A percentile compares a stretch with the other conserved stretches of the same genome.
Evolutionary conservation across 2,797 vertebrate genomes (phyloP).

Genomic region (Tiaroga cobitis): DNA sequence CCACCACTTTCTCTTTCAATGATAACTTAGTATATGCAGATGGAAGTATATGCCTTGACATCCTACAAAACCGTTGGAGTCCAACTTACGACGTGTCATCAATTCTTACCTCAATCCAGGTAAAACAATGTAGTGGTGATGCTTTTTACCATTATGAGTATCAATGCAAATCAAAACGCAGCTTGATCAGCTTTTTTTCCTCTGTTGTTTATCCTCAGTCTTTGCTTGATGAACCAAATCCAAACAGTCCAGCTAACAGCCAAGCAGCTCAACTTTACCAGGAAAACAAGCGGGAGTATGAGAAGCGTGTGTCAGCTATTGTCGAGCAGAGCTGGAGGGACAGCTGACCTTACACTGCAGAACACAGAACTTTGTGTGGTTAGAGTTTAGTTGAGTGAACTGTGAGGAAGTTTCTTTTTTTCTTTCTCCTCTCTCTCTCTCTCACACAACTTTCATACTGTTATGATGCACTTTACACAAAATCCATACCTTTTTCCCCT

Average conservation of each 20-base stretch:
- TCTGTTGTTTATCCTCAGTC: slow-evolving; percentile 76
- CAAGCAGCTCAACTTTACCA: slow-evolving; percentile 99
- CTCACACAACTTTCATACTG: slow-evolving; percentile 17
- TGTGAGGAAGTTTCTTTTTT: slow-evolving; percentile 29
- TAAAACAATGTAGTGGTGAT: slow-evolving; percentile 60
- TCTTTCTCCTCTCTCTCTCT: background rate
- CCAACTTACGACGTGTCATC: slow-evolving; percentile 98
- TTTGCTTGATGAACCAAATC: slow-evolving; percentile 97
- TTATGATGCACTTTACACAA: slow-evolving; percentile 53
- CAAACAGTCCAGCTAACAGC: slow-evolving; percentile 98
- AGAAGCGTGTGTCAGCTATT: slow-evolving; percentile 97
- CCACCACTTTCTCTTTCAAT: background rate
- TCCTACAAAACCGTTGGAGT: slow-evolving; percentile 99
- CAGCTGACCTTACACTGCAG: slow-evolving; percentile 83
- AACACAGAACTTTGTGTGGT: slow-evolving; percentile 56
- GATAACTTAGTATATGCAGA: slow-evolving; percentile 90
- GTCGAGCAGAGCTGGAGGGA: slow-evolving; percentile 99
- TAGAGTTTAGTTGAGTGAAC: slow-evolving; percentile 50
- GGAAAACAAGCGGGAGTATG: slow-evolving; percentile 98
- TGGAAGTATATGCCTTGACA: slow-evolving; percentile 99
- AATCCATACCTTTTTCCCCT: background rate
- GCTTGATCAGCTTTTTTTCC: background rate
- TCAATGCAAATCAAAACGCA: background rate
- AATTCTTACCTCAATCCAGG: slow-evolving; percentile 99
- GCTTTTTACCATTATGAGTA: background rate